Conservation (phyloP, 2,113 vertebrate species). For the Bambusicola thoracicus region DNA sequence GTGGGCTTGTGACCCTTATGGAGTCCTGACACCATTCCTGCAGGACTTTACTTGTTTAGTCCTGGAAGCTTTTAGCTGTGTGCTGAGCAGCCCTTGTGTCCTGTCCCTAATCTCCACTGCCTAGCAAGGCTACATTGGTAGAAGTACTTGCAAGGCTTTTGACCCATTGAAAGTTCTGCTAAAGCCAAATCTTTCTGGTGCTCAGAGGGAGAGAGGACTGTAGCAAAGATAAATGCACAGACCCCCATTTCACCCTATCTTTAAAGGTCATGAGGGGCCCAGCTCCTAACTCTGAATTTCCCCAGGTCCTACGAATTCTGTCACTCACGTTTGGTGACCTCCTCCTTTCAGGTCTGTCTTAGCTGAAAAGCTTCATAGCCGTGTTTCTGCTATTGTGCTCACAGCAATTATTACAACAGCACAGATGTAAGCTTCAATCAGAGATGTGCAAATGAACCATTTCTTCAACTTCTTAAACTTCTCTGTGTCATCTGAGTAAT, state of each 20-base stretch:
- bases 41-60: neutral
- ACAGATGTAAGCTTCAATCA: neutral
- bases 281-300: neutral
- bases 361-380: neutral
- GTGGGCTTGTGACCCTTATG: neutral
- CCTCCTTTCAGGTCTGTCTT: neutral
- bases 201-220: neutral
- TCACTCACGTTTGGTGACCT: neutral
- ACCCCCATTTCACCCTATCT: neutral
- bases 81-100: neutral
- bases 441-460: neutral
- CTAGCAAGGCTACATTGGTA: neutral
- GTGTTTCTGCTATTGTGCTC: neutral
- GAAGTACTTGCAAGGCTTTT: neutral
- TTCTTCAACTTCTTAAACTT: neutral
- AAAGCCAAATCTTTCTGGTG: neutral
- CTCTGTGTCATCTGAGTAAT: accelerated
- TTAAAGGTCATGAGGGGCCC: neutral
- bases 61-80: neutral
- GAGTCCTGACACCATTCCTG: neutral
- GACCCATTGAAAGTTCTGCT: neutral
- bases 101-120: neutral
- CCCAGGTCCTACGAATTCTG: neutral
- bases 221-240: neutral
- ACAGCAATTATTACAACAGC: neutral